Evolutionary conservation across 2,888 invertebrate species (phyloP).

Genomic region (Diadromus collaris): DNA sequence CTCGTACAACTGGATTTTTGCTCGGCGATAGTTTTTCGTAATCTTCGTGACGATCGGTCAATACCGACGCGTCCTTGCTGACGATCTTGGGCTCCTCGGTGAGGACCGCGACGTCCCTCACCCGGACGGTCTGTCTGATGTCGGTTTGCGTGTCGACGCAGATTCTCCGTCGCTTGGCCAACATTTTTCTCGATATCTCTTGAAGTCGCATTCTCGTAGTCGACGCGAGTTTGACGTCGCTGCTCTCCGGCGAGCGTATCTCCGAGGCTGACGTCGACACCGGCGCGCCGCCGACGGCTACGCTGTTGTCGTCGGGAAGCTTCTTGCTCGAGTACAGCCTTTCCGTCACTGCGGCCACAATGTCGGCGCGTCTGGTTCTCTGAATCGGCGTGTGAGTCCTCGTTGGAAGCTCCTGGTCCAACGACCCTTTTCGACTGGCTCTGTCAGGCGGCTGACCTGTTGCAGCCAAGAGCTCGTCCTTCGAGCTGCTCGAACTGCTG

Average conservation of each 20-base stretch:
- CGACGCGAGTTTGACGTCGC: slow-evolving; percentile 69
- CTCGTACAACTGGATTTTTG: slow-evolving; percentile 64
- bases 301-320: slow-evolving; percentile 66
- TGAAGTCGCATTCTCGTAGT: slow-evolving; percentile 74
- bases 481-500: slow-evolving; percentile 72
- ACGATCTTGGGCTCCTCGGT: slow-evolving; percentile 68
- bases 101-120: slow-evolving; percentile 70
- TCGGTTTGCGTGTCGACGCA: slow-evolving; percentile 77
- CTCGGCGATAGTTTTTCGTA: slow-evolving; percentile 49
- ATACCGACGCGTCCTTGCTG: slow-evolving; percentile 68
- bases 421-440: slow-evolving; percentile 67
- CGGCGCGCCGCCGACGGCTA: slow-evolving; percentile 48
- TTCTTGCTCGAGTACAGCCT: slow-evolving; percentile 83
- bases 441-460: slow-evolving; percentile 63
- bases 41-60: slow-evolving; percentile 73
- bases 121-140: slow-evolving; percentile 67
- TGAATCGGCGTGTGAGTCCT: slow-evolving; percentile 72
- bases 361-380: slow-evolving; percentile 83
- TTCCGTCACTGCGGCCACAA: slow-evolving; percentile 87
- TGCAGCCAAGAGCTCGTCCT: slow-evolving; percentile 70
- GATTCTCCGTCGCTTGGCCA: slow-evolving; percentile 74
- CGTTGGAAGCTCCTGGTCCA: slow-evolving; percentile 65
- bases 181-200: slow-evolving; percentile 77
- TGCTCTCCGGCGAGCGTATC: slow-evolving; percentile 70
- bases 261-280: slow-evolving; percentile 64